Base-by-base conservation (phyloP, 2,888 invertebrate genomes). In the Cryptophagus acutangulus region DNA sequence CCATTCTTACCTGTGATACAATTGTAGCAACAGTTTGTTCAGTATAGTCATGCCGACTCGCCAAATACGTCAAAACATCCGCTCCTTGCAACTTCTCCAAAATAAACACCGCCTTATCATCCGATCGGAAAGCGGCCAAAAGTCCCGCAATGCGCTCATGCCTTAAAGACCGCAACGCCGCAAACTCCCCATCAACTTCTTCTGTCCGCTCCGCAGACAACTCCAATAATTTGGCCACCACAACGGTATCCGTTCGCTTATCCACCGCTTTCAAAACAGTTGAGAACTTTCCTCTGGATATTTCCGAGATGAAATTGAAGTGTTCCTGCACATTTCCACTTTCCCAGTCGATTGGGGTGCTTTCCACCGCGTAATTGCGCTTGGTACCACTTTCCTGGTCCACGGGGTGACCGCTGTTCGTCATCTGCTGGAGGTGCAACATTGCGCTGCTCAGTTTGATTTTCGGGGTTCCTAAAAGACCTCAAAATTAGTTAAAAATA, bases 11-110 rank as follows among this genome's bases (percentile, higher is more conserved):
- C 72, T 97, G 96, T 2, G 82, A 78, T 28, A 95, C 78, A 15
- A 94, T 84, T 1, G 81, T 82, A 0, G 91, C 87, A 0, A 96
- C 91, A 69, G 85, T 84, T 69, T 95, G 91, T 68, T 97, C 97
- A 0, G 84, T 82, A 69, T 94, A 97, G 57, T 91, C 87, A 65
- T 93, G 90, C 36, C 85, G 79, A 54, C 85, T 87, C 1, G 90
- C 84, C 40, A 95, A 75, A 66, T 90, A 94, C 0, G 90, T 87
- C 2, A 96, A 73, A 25, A 97, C 79, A 59, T 95, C 91, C 12
- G 94, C 87, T 1, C 96, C 96, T 63, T 92, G 91, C 0, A 90
- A 72, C 62, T 88, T 88, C 58, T 90, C 90, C 67, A 87, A 69
- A 9, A 90, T 75, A 9, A 90, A 75, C 0, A 84, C 81, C 2